These are phyloP conservation scores for Pterocles orientalis DNA, from an alignment of 2,113 vertebrate genomes.

Conservation along the genomic window DNA sequence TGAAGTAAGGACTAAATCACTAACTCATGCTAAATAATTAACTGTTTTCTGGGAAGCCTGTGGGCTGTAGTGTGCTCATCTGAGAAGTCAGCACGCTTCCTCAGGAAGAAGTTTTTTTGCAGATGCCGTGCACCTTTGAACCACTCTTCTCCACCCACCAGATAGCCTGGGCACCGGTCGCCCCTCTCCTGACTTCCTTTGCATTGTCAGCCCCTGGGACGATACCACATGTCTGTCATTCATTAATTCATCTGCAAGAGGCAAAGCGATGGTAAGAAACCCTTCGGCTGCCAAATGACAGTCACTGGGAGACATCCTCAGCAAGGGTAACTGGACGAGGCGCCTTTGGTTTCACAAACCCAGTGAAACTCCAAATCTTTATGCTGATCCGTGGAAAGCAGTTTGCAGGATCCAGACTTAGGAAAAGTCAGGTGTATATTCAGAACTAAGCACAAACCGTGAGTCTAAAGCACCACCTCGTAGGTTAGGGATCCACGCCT, in stretches of 20 bases:
- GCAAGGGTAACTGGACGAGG: rapidly evolving
- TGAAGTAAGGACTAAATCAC: background rate
- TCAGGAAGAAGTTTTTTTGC: background rate
- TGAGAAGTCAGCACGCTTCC: background rate
- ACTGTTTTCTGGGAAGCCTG: background rate
- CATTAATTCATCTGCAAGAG: background rate
- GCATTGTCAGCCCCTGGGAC: background rate
- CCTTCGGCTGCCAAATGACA: background rate
- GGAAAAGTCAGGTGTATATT: background rate
- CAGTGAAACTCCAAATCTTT: background rate
- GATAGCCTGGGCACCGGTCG: background rate
- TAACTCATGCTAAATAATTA: background rate
- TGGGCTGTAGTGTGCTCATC: background rate
- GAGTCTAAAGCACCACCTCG: background rate
- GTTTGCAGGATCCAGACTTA: background rate
- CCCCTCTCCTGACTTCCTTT: background rate
- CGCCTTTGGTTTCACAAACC: background rate
- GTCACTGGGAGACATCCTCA: background rate
- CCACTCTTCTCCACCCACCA: background rate
- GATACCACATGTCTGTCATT: rapidly evolving
- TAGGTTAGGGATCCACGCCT: background rate
- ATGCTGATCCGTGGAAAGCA: rapidly evolving
- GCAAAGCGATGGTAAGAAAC: background rate
- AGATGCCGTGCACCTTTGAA: background rate
- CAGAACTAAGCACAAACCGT: background rate